Evolutionary conservation across 2,113 vertebrate species (phyloP), one percentile per base, ranked within the genome.

Genomic region (Ceuthmochares aereus): DNA sequence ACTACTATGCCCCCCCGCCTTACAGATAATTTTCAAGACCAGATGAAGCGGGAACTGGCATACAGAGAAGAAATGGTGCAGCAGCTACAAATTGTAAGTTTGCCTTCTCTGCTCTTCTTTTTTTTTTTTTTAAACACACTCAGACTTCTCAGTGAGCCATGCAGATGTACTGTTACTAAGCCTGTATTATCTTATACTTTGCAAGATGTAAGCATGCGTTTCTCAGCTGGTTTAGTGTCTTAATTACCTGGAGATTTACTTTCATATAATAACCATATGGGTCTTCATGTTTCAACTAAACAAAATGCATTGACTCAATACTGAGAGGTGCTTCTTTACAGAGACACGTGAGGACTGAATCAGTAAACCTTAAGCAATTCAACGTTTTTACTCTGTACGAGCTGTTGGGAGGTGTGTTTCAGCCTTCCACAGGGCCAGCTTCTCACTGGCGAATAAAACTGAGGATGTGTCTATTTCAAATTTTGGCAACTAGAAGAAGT

Each of bases 61-160:
- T 99, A 99, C 98, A 98, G 99, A 98, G 99, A 99, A 97, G 99
- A 99, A 97, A 99, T 99, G 99, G 99, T 99, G 27, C 99, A 99
- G 76, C 99, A 99, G 96, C 97, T 99, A 97, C 99, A 99, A 98
- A 99, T 99, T 86, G 99, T 99, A 96, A 98, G 98, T 96, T 79
- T 51, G 23, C 49, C 49, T 95, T 69, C 88, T 89, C 43, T 93
- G 52, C 51, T 66, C n/a, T n/a, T n/a, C n/a, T 66, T 79, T 22
- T 49, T 22, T 45, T 14, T 27, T 19, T 26, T 85, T 80, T 63
- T 22, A 36, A 77, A 29, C 5, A 5, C 36, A 21, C 19, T 47
- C 23, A 14, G 7, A 70, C 67, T 68, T 84, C 85, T 64, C 88
- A 22, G 52, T 63, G 82, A 82, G 55, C 49, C n/a, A 6, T n/a